Percentiles rank a stretch among this genome's conserved stretches.
phyloP scores from a whole-genome alignment of 1,140 invertebrate species.

The Lordiphosa clarofinis region DNA sequence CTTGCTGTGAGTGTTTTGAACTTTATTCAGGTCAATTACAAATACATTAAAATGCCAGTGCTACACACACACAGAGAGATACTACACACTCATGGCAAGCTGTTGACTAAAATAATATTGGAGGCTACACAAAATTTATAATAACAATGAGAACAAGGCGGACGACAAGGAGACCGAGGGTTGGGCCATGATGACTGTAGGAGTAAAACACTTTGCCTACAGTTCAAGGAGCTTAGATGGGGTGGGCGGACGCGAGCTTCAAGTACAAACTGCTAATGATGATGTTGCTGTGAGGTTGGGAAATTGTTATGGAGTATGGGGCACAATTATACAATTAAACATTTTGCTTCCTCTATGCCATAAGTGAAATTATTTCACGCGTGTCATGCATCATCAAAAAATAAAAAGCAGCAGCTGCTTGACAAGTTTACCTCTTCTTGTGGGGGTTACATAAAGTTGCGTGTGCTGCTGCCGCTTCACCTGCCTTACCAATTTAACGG shows the following conservation, averaged over 20 bases:
- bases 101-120: conserved; percentile 77
- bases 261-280: conserved; percentile 59
- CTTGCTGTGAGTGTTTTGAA: conserved; percentile 72
- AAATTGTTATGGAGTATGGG: no score
- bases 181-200: conserved; percentile 12
- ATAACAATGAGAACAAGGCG: conserved; percentile 41
- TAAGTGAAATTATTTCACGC: conserved; percentile 69
- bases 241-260: conserved; percentile 40
- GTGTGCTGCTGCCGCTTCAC: conserved; percentile 46
- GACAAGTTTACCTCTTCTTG: conserved; percentile 25
- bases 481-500: conserved; percentile 61
- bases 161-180: conserved; percentile 27
- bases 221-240: conserved; percentile 45
- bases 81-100: conserved; percentile 23
- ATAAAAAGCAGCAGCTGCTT: conserved; percentile 26
- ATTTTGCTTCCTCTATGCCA: conserved; percentile 5
- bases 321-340: not conserved
- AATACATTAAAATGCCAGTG: conserved; percentile 78
- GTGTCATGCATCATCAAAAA: conserved; percentile 52
- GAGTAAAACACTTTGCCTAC: conserved; percentile 16
- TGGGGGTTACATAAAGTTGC: conserved; percentile 59
- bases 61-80: conserved; percentile 40
- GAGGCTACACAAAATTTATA: conserved; percentile 61
- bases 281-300: conserved; percentile 8
- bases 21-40: conserved; percentile 80